Conservation (phyloP, 2,888 invertebrate species). For the Sipha maydis region DNA sequence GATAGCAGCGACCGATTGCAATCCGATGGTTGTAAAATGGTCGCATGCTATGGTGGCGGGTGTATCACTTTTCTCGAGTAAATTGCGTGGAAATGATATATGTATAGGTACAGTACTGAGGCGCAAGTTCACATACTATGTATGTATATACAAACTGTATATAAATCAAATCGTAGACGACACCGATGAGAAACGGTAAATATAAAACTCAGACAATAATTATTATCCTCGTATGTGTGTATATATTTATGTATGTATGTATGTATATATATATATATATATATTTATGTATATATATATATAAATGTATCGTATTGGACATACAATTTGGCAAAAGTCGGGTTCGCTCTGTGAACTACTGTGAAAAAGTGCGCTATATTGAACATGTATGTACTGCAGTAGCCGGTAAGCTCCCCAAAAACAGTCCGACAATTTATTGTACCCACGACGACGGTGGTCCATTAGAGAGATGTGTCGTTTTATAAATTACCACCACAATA, state of each 20-base stretch:
- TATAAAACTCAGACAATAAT: conserved; percentile 1
- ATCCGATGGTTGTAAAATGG: background rate
- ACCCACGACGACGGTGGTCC: background rate
- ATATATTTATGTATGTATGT: background rate
- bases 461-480: conserved; percentile 27
- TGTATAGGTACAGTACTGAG: background rate
- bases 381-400: background rate
- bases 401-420: background rate
- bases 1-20: background rate
- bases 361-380: background rate
- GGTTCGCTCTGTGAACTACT: background rate
- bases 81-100: conserved; percentile 37
- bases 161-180: conserved; percentile 24
- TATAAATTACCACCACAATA: conserved; percentile 24
- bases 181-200: conserved; percentile 25
- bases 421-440: conserved; percentile 25
- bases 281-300: too few species aligned
- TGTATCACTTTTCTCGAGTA: conserved; percentile 21
- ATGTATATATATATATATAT: too few species aligned
- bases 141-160: background rate
- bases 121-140: background rate
- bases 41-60: background rate
- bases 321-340: conserved; percentile 21
- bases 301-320: background rate
- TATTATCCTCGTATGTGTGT: background rate